Conservation (phyloP, 2,888 invertebrate genomes). For the Lamellibrachia columna region DNA sequence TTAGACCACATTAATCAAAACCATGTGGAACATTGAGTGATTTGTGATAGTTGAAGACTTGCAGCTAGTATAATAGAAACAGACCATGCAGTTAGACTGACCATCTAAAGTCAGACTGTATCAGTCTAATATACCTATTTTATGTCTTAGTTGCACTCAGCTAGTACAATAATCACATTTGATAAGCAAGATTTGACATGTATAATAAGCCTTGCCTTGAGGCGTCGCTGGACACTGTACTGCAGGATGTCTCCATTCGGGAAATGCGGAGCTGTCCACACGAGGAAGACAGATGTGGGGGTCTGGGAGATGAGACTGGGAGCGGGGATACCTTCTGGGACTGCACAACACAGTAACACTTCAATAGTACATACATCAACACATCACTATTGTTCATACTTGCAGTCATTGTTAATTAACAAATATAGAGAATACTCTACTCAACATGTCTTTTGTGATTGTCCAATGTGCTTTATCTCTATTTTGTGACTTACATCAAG, state of each 20-base stretch:
- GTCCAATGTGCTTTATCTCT: too few species aligned
- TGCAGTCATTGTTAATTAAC: background rate
- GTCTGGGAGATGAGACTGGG: conserved; percentile 54
- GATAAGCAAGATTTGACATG: background rate
- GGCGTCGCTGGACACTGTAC: conserved; percentile 56
- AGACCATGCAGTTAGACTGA: background rate
- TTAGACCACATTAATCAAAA: background rate
- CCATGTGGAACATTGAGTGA: background rate
- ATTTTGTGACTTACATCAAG: too few species aligned
- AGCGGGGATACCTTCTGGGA: conserved; percentile 47
- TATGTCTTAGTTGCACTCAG: background rate
- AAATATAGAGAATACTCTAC: background rate
- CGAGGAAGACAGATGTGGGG: conserved; percentile 58
- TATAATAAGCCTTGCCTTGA: background rate
- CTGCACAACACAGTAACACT: conserved; percentile 33
- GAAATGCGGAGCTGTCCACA: conserved; percentile 51
- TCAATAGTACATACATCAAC: too few species aligned
- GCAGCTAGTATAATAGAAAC: background rate
- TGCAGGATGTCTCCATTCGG: conserved; percentile 59
- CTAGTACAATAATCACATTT: background rate
- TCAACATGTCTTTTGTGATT: too few species aligned
- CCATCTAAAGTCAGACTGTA: conserved; percentile 26
- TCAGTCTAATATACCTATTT: conserved; percentile 29
- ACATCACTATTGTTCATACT: background rate
- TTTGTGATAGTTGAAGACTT: background rate